Conservation (phyloP, 1,140 invertebrate genomes). For the Drosophila mayri region DNA sequence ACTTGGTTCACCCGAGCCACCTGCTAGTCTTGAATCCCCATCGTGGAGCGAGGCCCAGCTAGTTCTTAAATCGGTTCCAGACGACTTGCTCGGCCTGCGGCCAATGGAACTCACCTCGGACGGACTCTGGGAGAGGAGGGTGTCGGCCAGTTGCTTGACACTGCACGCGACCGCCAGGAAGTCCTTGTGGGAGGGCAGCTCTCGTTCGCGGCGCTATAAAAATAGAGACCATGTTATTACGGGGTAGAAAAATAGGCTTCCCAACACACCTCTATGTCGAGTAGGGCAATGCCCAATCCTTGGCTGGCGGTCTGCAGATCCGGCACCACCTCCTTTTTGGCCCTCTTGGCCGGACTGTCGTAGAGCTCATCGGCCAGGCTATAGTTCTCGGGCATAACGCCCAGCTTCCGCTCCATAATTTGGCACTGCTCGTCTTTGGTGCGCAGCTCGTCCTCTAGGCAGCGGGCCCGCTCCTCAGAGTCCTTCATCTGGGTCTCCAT, state of each 20-base stretch:
- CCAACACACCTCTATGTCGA: conserved; percentile 63
- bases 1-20: not conserved
- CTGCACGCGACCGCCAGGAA: conserved; percentile 75
- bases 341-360: conserved; percentile 74
- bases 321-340: conserved; percentile 55
- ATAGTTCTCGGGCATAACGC: conserved; percentile 63
- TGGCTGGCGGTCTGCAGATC: conserved; percentile 64
- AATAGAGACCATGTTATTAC: not conserved
- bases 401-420: conserved; percentile 60
- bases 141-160: conserved; percentile 80
- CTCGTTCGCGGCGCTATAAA: conserved; percentile 60
- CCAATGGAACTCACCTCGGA: conserved; percentile 68
- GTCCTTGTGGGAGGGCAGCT: conserved; percentile 70
- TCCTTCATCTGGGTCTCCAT: conserved; percentile 48
- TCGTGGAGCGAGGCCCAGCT: conserved; percentile 10
- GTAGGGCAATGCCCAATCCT: conserved; percentile 66
- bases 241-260: too few relatives aligned
- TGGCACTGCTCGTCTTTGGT: conserved; percentile 75
- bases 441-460: conserved; percentile 74
- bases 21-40: not conserved
- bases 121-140: conserved; percentile 63
- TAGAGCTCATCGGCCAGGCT: conserved; percentile 77
- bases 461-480: conserved; percentile 62
- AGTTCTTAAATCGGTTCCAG: not conserved
- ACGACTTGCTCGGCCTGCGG: not conserved